Percentiles rank a stretch among this genome's conserved stretches.
Conservation (phyloP, 2,797 vertebrate species). For the Fratercula arctica region DNA sequence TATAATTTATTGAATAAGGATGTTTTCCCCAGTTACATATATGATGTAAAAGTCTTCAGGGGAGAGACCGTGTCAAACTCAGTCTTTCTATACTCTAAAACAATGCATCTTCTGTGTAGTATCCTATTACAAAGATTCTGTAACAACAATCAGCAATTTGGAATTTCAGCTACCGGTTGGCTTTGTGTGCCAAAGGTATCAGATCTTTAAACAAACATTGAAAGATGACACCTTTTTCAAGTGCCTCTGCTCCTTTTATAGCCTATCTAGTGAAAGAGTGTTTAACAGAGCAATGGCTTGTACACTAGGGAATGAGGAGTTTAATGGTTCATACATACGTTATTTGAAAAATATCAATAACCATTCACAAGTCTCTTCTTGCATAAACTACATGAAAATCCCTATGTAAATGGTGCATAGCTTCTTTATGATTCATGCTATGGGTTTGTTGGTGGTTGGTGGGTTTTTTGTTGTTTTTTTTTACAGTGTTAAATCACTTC, state of each 20-base stretch:
- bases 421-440: slow-evolving; percentile 72
- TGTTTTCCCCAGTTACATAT: not conserved
- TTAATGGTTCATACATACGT: slow-evolving; percentile 78
- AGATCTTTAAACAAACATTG: slow-evolving; percentile 59
- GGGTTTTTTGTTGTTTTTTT: slow-evolving; percentile 5
- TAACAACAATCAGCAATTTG: not conserved
- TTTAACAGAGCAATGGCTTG: slow-evolving; percentile 68
- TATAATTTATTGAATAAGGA: not conserved
- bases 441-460: not conserved
- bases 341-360: slow-evolving; percentile 79
- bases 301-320: slow-evolving; percentile 62
- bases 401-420: slow-evolving; percentile 73
- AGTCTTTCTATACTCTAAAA: not conserved
- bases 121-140: not conserved
- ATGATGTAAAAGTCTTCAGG: not conserved
- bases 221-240: slow-evolving; percentile 42
- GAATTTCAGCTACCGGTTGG: not conserved
- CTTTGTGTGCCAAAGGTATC: not conserved
- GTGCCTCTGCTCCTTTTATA: slow-evolving; percentile 61
- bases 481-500: slow-evolving; percentile 60
- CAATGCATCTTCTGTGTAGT: not conserved
- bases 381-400: slow-evolving; percentile 73
- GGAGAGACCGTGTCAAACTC: not conserved
- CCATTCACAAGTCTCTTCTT: slow-evolving; percentile 71
- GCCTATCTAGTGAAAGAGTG: slow-evolving; percentile 34